phyloP scores from a whole-genome alignment of 2,113 vertebrate genomes.

The Marcusenius ussheri region DNA sequence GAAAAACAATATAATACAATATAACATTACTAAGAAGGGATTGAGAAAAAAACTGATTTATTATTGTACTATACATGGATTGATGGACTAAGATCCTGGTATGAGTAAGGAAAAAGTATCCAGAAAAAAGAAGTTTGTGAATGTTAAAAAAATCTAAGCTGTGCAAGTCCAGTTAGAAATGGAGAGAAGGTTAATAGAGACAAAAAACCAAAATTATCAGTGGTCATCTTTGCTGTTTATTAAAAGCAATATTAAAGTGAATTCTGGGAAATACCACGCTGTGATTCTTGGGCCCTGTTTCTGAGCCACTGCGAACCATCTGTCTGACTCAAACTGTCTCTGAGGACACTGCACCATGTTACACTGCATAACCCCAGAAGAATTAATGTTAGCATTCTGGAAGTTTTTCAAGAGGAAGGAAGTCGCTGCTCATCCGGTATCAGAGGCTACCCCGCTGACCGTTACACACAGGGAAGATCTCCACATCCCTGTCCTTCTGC shows the following conservation, averaged over 20 bases:
- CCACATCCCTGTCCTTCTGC: background rate
- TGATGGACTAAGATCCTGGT: background rate
- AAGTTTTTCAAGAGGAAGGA: background rate
- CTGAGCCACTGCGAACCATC: background rate
- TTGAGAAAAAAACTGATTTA: background rate
- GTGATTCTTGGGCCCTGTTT: background rate
- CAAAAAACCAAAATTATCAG: constrained; percentile 1
- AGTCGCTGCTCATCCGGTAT: background rate
- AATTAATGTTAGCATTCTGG: background rate
- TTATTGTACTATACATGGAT: background rate
- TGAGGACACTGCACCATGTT: background rate
- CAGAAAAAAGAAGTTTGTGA: background rate
- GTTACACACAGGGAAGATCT: background rate
- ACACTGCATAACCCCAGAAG: background rate
- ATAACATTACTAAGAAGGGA: background rate
- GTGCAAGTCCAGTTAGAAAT: background rate
- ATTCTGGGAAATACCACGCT: background rate
- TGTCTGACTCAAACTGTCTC: background rate
- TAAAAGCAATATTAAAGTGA: constrained; percentile 11
- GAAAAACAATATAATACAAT: background rate
- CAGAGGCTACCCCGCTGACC: background rate
- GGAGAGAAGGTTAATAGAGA: background rate
- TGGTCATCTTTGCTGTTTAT: background rate
- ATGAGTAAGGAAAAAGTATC: background rate
- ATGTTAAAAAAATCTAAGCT: background rate